phyloP scores from a whole-genome alignment of 2,888 invertebrate species.

The Synanthedon formicaeformis region DNA sequence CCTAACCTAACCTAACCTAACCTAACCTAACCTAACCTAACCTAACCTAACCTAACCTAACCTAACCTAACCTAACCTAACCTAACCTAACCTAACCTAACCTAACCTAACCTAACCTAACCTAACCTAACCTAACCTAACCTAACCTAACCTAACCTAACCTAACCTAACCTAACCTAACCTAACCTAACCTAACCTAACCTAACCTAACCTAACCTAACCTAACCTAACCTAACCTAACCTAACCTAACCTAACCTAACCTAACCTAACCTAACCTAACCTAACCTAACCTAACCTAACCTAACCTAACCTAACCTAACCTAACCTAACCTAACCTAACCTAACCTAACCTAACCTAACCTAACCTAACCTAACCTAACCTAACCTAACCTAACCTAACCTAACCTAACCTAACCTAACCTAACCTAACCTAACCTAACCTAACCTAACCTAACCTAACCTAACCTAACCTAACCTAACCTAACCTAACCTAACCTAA shows the following conservation, averaged over 20 bases:
- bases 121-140: slow-evolving; percentile 1
- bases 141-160: slow-evolving; percentile 1
- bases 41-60: slow-evolving; percentile 1
- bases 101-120: slow-evolving; percentile 1
- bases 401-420: not conserved
- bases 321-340: not conserved
- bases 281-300: not conserved
- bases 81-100: slow-evolving; percentile 1
- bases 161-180: slow-evolving; percentile 1
- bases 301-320: not conserved
- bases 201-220: slow-evolving; percentile 2
- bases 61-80: slow-evolving; percentile 1
- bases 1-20: not conserved
- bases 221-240: slow-evolving; percentile 3
- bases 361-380: not conserved
- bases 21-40: slow-evolving; percentile 1
- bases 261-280: slow-evolving; percentile 3
- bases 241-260: slow-evolving; percentile 4
- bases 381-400: not conserved
- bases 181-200: slow-evolving; percentile 1
- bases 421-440: not conserved
- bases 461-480: not conserved
- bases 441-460: not conserved
- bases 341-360: not conserved
- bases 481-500: not conserved